A percentile compares a stretch with the other conserved stretches of the same genome.
Conservation (phyloP, 2,888 invertebrate genomes). For the Diachrysia chrysitis region DNA sequence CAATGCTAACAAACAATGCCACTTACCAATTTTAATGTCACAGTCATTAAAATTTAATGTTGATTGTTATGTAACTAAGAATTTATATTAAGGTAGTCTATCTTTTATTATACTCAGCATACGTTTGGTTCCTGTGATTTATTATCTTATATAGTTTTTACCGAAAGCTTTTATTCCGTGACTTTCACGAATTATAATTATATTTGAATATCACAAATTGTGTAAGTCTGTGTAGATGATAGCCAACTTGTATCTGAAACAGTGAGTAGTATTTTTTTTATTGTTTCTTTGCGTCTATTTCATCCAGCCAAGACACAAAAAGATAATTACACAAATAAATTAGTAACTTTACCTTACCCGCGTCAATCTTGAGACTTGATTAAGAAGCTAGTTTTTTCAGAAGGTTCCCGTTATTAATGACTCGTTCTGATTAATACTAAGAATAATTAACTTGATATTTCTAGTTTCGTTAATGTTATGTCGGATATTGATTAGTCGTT, state of each 20-base stretch:
- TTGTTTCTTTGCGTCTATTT: too few relatives aligned
- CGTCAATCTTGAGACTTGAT: slow-evolving; percentile 3
- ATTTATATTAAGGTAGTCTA: not conserved
- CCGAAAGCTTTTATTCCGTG: too few relatives aligned
- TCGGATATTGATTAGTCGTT: not conserved
- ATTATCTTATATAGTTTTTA: too few relatives aligned
- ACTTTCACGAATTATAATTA: too few relatives aligned
- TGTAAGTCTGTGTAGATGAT: too few relatives aligned
- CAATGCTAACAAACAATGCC: not conserved
- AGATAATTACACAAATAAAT: not conserved
- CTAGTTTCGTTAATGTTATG: not conserved
- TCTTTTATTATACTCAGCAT: too few relatives aligned
- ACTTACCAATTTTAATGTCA: not conserved
- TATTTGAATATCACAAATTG: too few relatives aligned
- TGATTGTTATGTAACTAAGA: not conserved
- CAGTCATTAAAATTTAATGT: not conserved
- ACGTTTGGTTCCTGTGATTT: too few relatives aligned
- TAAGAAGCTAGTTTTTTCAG: not conserved
- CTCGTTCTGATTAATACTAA: not conserved
- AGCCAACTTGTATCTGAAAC: too few relatives aligned
- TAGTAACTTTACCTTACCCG: not conserved
- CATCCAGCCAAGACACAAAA: not conserved
- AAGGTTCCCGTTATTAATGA: not conserved
- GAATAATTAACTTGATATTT: not conserved
- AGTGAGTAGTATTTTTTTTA: too few relatives aligned